Evolutionary conservation across 35 echinoderm and acorn worm species (phyloP).

Genomic region (Acanthaster planci): DNA sequence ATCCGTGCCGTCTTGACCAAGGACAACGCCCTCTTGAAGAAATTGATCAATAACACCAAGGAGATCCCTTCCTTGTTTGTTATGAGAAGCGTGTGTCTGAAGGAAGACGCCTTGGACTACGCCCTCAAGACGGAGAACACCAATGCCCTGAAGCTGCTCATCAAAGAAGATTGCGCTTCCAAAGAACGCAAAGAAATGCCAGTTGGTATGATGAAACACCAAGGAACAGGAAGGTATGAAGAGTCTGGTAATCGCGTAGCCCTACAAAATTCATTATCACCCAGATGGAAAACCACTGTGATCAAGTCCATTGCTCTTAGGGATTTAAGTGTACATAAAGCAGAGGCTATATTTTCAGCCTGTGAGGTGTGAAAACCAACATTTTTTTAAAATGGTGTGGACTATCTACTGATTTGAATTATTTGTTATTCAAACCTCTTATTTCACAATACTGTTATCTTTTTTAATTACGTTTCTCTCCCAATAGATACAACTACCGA

Average conservation of each 20-base stretch:
- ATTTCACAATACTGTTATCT: background rate
- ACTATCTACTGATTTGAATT: background rate
- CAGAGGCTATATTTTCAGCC: background rate
- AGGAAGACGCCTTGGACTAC: slow-evolving; percentile 47
- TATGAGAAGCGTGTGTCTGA: slow-evolving; percentile 28
- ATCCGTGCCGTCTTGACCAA: slow-evolving; percentile 4
- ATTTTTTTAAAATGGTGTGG: background rate
- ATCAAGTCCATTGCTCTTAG: background rate
- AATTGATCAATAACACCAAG: slow-evolving; percentile 58
- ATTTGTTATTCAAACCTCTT: background rate
- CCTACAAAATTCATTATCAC: background rate
- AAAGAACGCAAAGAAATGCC: background rate
- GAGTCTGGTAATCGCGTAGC: background rate
- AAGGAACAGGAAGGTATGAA: background rate
- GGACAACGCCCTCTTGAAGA: slow-evolving; percentile 16
- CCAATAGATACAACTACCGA: slow-evolving; percentile 73
- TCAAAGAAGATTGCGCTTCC: background rate
- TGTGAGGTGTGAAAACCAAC: background rate
- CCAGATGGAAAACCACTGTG: background rate
- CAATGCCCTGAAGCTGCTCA: slow-evolving; percentile 52
- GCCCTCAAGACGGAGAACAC: slow-evolving; percentile 61
- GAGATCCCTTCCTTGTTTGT: slow-evolving; percentile 48
- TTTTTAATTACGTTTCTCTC: background rate
- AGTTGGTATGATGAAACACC: background rate
- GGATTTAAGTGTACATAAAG: background rate